phyloP scores from a whole-genome alignment of 1,140 invertebrate genomes.

The Orius laevigatus region DNA sequence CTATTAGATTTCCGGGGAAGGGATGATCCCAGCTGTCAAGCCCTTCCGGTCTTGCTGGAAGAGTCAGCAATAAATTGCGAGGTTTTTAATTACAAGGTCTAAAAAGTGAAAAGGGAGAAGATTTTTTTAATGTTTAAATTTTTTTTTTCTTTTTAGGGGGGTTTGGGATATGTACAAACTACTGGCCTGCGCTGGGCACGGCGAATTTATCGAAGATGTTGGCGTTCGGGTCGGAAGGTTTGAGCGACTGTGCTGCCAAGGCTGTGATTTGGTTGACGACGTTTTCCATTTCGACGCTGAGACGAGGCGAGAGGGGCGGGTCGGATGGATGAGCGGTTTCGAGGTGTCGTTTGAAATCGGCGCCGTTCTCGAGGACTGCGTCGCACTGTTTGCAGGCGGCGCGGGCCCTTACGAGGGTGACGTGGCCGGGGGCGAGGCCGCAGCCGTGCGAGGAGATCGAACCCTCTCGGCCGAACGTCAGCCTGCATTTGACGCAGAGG shows the following conservation, averaged over 20 bases:
- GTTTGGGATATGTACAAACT: constrained; percentile 11
- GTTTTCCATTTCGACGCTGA: constrained; percentile 64
- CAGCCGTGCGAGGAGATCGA: constrained; percentile 26
- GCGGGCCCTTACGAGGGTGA: constrained; percentile 51
- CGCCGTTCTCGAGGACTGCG: constrained; percentile 37
- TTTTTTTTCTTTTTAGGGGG: too few species aligned
- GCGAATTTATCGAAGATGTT: constrained; percentile 19
- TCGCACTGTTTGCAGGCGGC: constrained; percentile 54
- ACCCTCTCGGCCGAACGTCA: constrained; percentile 49
- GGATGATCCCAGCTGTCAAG: constrained; percentile 8
- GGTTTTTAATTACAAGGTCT: constrained; percentile 1
- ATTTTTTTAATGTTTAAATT: too few species aligned
- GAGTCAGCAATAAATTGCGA: constrained; percentile 6
- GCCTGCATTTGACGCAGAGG: constrained; percentile 71
- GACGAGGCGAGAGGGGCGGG: constrained; percentile 20
- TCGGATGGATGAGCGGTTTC: constrained; percentile 29
- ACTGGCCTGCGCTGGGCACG: constrained; percentile 18
- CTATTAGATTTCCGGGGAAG: constrained; percentile 4
- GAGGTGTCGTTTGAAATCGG: constrained; percentile 41
- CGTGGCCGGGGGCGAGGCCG: constrained; percentile 39
- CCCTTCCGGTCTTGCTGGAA: constrained; percentile 10
- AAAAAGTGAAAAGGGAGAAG: too few species aligned
- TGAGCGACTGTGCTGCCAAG: constrained; percentile 39
- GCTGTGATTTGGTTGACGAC: constrained; percentile 68
- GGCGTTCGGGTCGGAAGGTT: constrained; percentile 20